Evolutionary conservation across 2,113 vertebrate species (phyloP).

Genomic region (Nycticebus coucang): DNA sequence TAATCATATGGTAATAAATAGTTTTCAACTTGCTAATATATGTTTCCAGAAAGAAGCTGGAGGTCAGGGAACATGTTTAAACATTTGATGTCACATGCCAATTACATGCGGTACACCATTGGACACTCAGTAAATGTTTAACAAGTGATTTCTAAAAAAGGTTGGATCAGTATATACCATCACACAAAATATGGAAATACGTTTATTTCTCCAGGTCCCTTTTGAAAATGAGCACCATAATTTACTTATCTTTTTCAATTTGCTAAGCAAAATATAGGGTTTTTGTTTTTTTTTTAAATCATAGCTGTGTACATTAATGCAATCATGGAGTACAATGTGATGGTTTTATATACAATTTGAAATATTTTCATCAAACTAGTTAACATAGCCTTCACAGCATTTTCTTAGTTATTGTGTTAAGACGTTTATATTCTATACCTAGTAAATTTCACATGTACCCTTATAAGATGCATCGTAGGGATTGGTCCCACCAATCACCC

Average conservation of each 20-base stretch:
- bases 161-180: not conserved
- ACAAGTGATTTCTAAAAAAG: not conserved
- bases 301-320: too few species aligned
- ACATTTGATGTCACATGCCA: not conserved
- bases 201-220: not conserved
- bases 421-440: too few species aligned
- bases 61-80: not conserved
- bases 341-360: too few species aligned
- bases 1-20: not conserved
- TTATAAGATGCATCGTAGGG: too few species aligned
- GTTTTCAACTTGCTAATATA: not conserved
- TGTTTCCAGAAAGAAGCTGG: not conserved
- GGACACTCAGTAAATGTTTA: not conserved
- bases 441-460: too few species aligned
- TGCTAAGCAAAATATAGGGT: not conserved
- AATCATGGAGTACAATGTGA: too few species aligned
- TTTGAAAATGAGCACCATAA: not conserved
- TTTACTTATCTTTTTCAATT: not conserved
- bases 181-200: not conserved
- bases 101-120: not conserved
- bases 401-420: too few species aligned
- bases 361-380: too few species aligned
- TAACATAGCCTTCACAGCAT: too few species aligned
- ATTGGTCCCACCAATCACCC: too few species aligned
- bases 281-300: not conserved